Evolutionary conservation across 2,888 invertebrate species (phyloP).

Genomic region (Platynereis dumerilii): DNA sequence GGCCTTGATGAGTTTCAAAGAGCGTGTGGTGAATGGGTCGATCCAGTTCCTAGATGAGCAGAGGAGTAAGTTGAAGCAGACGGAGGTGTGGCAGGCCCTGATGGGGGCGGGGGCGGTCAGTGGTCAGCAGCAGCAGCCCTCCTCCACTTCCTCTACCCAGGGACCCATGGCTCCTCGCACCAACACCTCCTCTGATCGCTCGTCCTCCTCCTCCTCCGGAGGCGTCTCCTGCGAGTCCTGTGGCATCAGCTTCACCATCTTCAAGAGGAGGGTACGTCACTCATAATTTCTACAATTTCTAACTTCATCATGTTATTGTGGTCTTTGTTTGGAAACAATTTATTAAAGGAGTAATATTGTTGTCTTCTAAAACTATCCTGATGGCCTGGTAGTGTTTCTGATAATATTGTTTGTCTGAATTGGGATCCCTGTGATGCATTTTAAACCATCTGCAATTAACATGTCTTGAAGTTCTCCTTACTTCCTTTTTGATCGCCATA

Average conservation of each 20-base stretch:
- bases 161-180: not conserved
- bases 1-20: too few species aligned
- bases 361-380: too few species aligned
- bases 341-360: too few species aligned
- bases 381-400: too few species aligned
- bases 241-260: conserved; percentile 45
- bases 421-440: too few species aligned
- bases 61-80: too few species aligned
- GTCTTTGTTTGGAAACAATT: not conserved
- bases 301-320: conserved; percentile 4
- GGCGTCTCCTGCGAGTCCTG: conserved; percentile 48
- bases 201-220: conserved; percentile 39
- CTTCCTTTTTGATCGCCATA: too few species aligned
- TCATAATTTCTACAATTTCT: not conserved
- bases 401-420: too few species aligned
- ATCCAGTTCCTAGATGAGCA: too few species aligned
- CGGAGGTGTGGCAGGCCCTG: conserved; percentile 2
- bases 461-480: too few species aligned
- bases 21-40: too few species aligned
- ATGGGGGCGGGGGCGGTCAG: conserved; percentile 32
- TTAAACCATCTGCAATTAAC: too few species aligned
- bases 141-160: not conserved
- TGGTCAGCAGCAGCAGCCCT: conserved; percentile 11
- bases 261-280: conserved; percentile 49
- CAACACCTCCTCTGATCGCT: not conserved